Evolutionary conservation across 2,888 invertebrate species (phyloP).

Genomic region (Drosophila parthenogenetica): DNA sequence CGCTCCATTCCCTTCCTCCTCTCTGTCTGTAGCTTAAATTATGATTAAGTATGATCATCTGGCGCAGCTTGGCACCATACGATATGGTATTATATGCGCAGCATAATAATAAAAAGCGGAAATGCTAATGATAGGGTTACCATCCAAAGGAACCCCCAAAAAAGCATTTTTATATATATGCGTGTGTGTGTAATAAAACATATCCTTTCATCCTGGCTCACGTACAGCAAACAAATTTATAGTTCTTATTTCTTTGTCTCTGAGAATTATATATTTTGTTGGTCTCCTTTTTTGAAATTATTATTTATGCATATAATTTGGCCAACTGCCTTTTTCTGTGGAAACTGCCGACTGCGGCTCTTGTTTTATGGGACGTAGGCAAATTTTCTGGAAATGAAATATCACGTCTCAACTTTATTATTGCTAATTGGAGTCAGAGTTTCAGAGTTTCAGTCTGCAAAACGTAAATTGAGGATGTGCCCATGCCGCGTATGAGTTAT

Average conservation of each 20-base stretch:
- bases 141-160: conserved; percentile 13
- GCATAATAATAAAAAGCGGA: conserved; percentile 85
- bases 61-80: conserved; percentile 40
- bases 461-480: conserved; percentile 49
- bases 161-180: conserved; percentile 6
- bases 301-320: conserved; percentile 84
- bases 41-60: conserved; percentile 83
- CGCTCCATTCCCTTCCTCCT: neutral
- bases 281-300: conserved; percentile 66
- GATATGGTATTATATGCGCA: conserved; percentile 3
- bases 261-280: conserved; percentile 26
- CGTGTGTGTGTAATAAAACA: conserved; percentile 37
- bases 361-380: conserved; percentile 76
- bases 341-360: conserved; percentile 46
- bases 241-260: conserved; percentile 60
- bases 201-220: conserved; percentile 60
- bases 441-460: conserved; percentile 9
- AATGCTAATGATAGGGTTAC: conserved; percentile 85
- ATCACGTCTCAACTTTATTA: conserved; percentile 83
- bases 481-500: conserved; percentile 79
- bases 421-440: conserved; percentile 73
- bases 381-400: conserved; percentile 80
- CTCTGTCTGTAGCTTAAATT: conserved; percentile 70
- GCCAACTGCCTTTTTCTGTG: conserved; percentile 75
- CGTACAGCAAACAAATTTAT: conserved; percentile 65